These are phyloP conservation scores for Antigone vipio DNA, from an alignment of 2,113 vertebrate species.

Conservation along the genomic window DNA sequence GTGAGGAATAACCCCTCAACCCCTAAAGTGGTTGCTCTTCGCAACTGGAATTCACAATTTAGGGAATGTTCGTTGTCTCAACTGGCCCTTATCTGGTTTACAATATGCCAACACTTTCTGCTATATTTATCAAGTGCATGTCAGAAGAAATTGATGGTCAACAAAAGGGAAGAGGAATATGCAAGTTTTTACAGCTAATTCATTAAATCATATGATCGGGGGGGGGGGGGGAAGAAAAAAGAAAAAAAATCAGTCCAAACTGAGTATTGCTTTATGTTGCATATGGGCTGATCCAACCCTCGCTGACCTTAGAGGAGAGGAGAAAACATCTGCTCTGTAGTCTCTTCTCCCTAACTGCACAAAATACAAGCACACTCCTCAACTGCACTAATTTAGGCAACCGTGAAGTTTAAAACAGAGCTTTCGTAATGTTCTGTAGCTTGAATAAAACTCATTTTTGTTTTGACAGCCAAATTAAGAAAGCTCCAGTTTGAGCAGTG, in stretches of 20 bases:
- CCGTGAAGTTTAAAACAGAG: background rate
- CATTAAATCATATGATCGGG: background rate
- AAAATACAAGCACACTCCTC: background rate
- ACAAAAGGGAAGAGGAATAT: background rate
- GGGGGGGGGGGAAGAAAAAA: background rate
- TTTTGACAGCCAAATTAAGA: background rate
- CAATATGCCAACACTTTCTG: background rate
- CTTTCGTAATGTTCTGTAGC: background rate
- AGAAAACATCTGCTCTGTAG: background rate
- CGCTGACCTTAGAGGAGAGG: background rate
- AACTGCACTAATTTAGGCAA: background rate
- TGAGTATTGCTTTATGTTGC: background rate
- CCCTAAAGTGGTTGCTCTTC: background rate
- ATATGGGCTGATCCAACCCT: background rate
- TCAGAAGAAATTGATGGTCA: background rate
- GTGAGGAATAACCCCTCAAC: background rate
- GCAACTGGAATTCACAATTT: slow-evolving; percentile 14
- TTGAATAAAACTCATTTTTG: background rate
- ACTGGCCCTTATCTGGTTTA: background rate
- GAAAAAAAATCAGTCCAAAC: background rate
- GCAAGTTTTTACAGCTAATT: background rate
- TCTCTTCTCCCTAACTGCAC: background rate
- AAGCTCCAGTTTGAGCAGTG: background rate
- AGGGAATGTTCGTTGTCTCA: background rate
- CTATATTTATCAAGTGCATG: background rate